These are phyloP conservation scores for Meloidogyne chitwoodi DNA, from an alignment of 1,140 invertebrate species.

Conservation along the genomic window DNA sequence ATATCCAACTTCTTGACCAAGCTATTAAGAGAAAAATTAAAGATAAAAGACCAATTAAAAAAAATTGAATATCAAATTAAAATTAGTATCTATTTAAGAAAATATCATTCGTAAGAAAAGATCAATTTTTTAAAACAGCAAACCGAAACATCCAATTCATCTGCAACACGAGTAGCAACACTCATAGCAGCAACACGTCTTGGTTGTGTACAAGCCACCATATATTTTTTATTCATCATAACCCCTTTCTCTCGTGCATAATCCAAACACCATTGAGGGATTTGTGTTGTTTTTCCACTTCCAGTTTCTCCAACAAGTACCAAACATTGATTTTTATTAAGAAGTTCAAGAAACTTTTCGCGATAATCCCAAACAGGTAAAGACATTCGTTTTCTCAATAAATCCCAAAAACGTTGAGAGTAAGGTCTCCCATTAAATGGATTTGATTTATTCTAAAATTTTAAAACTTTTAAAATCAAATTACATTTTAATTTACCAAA, in stretches of 20 bases:
- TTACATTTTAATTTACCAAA: neutral
- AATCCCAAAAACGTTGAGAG: slow-evolving; percentile 61
- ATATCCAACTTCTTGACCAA: slow-evolving; percentile 97
- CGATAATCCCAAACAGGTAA: slow-evolving; percentile 97
- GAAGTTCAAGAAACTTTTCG: slow-evolving; percentile 84
- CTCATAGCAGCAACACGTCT: slow-evolving; percentile 97
- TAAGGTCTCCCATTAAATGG: slow-evolving; percentile 29
- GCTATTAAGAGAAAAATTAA: slow-evolving; percentile 31
- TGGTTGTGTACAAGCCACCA: slow-evolving; percentile 94
- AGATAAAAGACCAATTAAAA: slow-evolving; percentile 8
- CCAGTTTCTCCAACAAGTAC: slow-evolving; percentile 93
- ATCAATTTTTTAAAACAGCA: too few species aligned
- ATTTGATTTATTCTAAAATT: slow-evolving; percentile 23
- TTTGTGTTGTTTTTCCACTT: slow-evolving; percentile 92
- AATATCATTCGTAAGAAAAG: neutral
- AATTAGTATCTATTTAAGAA: neutral
- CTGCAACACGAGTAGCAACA: slow-evolving; percentile 91
- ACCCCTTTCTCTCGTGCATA: slow-evolving; percentile 66
- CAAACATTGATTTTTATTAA: slow-evolving; percentile 79
- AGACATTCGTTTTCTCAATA: slow-evolving; percentile 76
- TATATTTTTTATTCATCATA: slow-evolving; percentile 66
- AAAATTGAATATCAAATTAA: neutral
- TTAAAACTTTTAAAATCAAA: too few species aligned
- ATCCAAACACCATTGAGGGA: slow-evolving; percentile 81
- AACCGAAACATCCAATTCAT: slow-evolving; percentile 91